These are phyloP conservation scores for Lasioglossum marginatum DNA, from an alignment of 2,888 invertebrate genomes.

Conservation along the genomic window DNA sequence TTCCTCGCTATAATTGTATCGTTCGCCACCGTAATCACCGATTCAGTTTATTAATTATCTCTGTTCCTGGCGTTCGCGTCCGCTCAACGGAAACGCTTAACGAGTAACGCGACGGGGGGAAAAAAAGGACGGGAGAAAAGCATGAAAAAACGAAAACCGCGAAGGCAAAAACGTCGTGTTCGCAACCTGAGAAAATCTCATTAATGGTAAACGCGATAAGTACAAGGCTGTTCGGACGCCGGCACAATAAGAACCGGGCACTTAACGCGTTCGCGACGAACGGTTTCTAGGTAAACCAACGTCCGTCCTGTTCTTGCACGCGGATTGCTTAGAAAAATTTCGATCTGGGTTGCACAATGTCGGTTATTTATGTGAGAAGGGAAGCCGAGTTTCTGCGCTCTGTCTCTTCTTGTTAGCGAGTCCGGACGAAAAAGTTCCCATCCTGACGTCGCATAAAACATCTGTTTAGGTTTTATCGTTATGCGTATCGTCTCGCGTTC, in stretches of 20 bases:
- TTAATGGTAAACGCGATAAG: constrained; percentile 35
- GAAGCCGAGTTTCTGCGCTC: neutral
- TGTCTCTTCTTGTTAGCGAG: constrained; percentile 56
- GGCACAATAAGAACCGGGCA: constrained; percentile 15
- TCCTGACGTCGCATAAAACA: neutral
- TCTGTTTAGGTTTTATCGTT: neutral
- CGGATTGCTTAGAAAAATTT: neutral
- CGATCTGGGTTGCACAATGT: constrained; percentile 24
- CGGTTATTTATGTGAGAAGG: constrained; percentile 42
- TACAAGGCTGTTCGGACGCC: constrained; percentile 22
- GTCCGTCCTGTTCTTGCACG: constrained; percentile 14
- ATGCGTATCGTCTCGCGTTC: neutral
- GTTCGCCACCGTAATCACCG: neutral
- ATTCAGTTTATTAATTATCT: constrained; percentile 33
- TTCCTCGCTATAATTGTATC: neutral
- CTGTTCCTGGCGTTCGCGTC: neutral
- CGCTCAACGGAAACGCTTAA: constrained; percentile 36
- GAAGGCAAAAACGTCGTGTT: constrained; percentile 7
- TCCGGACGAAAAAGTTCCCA: neutral
- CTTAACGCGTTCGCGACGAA: constrained; percentile 16
- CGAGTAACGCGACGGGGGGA: constrained; percentile 20
- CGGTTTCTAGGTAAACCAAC: constrained; percentile 17
- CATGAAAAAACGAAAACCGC: neutral
- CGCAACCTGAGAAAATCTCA: constrained; percentile 31
- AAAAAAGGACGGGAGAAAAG: neutral